phyloP scores from a whole-genome alignment of 2,113 vertebrate species.

The Grammomys surdaster region DNA sequence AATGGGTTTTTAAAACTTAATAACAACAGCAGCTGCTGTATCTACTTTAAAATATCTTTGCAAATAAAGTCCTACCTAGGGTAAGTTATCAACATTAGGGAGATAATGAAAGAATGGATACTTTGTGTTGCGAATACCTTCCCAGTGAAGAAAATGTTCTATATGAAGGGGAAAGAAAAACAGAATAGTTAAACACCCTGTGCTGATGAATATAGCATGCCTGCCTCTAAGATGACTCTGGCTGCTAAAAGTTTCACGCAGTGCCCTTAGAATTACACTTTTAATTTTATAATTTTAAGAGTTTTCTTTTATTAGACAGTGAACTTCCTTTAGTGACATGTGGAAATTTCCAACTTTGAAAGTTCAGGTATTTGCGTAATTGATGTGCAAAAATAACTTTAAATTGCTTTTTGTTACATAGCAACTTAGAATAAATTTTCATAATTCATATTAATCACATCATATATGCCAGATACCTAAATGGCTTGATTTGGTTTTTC shows the following conservation, averaged over 20 bases:
- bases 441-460: conserved; percentile 79
- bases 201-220: conserved; percentile 51
- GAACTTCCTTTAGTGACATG: conserved; percentile 70
- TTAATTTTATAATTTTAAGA: conserved; percentile 63
- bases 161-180: background rate
- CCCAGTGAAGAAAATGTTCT: conserved; percentile 19
- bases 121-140: conserved; percentile 39
- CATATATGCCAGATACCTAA: conserved; percentile 73
- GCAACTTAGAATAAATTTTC: conserved; percentile 82
- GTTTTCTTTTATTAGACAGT: conserved; percentile 73
- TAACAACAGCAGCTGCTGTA: conserved; percentile 64
- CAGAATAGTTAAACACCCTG: conserved; percentile 20
- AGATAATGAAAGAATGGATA: conserved; percentile 54
- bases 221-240: conserved; percentile 59
- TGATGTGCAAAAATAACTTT: conserved; percentile 80
- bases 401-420: conserved; percentile 79
- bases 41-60: conserved; percentile 61
- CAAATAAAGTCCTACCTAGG: conserved; percentile 59
- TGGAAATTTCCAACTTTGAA: conserved; percentile 76
- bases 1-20: conserved; percentile 71
- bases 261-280: conserved; percentile 65
- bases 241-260: conserved; percentile 59
- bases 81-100: conserved; percentile 27
- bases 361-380: conserved; percentile 76
- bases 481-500: conserved; percentile 75